Base-by-base conservation (phyloP, 2,888 invertebrate genomes). In the Cordilura impudica region DNA sequence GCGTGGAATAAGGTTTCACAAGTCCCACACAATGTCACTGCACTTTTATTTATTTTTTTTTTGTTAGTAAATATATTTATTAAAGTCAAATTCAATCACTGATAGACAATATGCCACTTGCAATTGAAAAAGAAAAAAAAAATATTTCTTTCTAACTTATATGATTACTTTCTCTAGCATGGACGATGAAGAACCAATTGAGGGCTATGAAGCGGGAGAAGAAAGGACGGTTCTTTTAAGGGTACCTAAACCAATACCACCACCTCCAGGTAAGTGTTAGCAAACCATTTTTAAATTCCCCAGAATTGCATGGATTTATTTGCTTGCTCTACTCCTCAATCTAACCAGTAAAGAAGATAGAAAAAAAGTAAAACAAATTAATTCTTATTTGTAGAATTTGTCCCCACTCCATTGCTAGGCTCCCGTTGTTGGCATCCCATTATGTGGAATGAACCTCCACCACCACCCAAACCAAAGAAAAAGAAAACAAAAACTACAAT, bases 351-450 rank as follows among this genome's bases (percentile, higher is more conserved):
- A n/a, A n/a, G n/a, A 56, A 54, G 63, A 31, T 58, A 69, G n/a
- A n/a, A n/a, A n/a, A n/a, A 35, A 66, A 78, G 26, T 39, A 12
- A 63, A 63, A 39, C n/a, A 39, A 65, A 75, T 70, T 80, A 61
- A 63, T 70, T 81, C 72, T 76, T 81, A 81, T 76, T 81, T 81
- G 82, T 93, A 93, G 85, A 92, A 90, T 82, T 88, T 90, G 70
- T 86, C 90, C 87, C 91, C 84, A 90, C 90, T 83, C 91, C 92
- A 77, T 89, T 90, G 83, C 88, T 92, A 77, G 90, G 90, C 86
- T 91, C 92, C 77, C 91, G 92, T 78, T 91, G 91, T 82, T 93
- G 93, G 93, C 93, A 93, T 88, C 93, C 93, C 39, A 92, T 93
- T 84, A 92, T 92, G 92, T 92, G 93, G 93, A 88, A 91, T 89